A percentile compares a stretch with the other conserved stretches of the same genome.
These are phyloP conservation scores for Octopus sinensis DNA, from an alignment of 1,140 invertebrate genomes.

Conservation along the genomic window DNA sequence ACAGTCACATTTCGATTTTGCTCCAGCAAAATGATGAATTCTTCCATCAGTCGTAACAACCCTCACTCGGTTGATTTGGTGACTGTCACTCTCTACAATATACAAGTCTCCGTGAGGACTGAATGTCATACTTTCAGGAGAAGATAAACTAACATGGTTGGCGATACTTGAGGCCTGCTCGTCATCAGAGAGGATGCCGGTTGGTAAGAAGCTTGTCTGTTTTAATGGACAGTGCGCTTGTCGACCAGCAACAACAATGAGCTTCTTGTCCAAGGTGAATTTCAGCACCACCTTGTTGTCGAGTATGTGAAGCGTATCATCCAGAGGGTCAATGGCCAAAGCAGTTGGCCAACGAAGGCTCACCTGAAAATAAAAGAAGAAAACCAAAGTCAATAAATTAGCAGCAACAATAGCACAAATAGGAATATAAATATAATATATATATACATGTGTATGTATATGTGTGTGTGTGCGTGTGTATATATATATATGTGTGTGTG, in stretches of 20 bases:
- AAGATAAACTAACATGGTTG: slow-evolving; percentile 78
- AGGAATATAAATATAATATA: background rate
- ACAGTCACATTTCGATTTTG: slow-evolving; percentile 93
- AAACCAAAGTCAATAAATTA: background rate
- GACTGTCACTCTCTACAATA: slow-evolving; percentile 87
- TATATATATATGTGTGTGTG: background rate
- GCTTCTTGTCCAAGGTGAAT: slow-evolving; percentile 80
- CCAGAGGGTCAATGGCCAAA: slow-evolving; percentile 86
- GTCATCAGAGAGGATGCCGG: slow-evolving; percentile 45
- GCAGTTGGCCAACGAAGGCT: slow-evolving; percentile 92
- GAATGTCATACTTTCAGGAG: slow-evolving; percentile 89
- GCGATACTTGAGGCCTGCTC: slow-evolving; percentile 49
- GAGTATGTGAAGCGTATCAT: slow-evolving; percentile 90
- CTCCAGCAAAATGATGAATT: slow-evolving; percentile 86
- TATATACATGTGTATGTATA: background rate
- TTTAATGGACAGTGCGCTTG: slow-evolving; percentile 83
- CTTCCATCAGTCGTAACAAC: slow-evolving; percentile 89
- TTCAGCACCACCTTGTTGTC: slow-evolving; percentile 94
- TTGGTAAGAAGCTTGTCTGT: slow-evolving; percentile 46
- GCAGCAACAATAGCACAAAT: background rate
- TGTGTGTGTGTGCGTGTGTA: background rate
- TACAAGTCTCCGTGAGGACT: slow-evolving; percentile 89
- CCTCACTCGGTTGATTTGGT: slow-evolving; percentile 82
- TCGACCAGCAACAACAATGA: slow-evolving; percentile 87
- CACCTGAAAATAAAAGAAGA: slow-evolving; percentile 61